Conservation (phyloP, 2,888 invertebrate species). For the Hybos culiciformis region DNA sequence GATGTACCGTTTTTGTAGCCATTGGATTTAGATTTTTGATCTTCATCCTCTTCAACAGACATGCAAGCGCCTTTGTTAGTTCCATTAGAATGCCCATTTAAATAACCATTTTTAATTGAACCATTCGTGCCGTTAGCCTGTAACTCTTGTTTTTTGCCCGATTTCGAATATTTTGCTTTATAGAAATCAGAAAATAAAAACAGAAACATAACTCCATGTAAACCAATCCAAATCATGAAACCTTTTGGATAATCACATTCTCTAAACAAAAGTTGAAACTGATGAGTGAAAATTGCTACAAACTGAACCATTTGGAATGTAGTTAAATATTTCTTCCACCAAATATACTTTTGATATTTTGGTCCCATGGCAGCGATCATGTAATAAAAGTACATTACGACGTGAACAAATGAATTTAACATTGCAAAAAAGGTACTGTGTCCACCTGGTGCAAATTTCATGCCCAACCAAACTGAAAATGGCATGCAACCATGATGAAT, state of each 20-base stretch:
- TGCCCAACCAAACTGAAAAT: constrained; percentile 88
- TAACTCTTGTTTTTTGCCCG: constrained; percentile 17
- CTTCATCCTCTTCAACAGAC: constrained; percentile 33
- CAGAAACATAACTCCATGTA: constrained; percentile 92
- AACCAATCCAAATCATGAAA: constrained; percentile 93
- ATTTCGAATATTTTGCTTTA: constrained; percentile 57
- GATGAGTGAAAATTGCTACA: constrained; percentile 78
- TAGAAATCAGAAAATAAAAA: constrained; percentile 92
- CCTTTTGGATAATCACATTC: constrained; percentile 86
- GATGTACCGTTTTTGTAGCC: constrained; percentile 24
- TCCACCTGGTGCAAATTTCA: constrained; percentile 88
- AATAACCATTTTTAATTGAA: constrained; percentile 24
- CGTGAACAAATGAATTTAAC: constrained; percentile 92
- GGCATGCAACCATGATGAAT: constrained; percentile 97
- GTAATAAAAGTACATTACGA: constrained; percentile 92
- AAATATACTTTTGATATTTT: constrained; percentile 67
- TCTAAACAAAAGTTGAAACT: constrained; percentile 80
- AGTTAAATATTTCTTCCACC: constrained; percentile 95
- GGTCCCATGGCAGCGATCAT: constrained; percentile 85
- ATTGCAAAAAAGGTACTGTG: constrained; percentile 93
- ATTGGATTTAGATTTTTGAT: constrained; percentile 18
- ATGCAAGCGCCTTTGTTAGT: constrained; percentile 38
- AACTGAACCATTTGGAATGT: constrained; percentile 90
- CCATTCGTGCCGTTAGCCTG: too few species aligned
- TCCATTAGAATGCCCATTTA: constrained; percentile 27